Percentiles rank a stretch among this genome's conserved stretches.
These are phyloP conservation scores for Danio tinwini DNA, from an alignment of 2,797 vertebrate genomes.

Conservation along the genomic window DNA sequence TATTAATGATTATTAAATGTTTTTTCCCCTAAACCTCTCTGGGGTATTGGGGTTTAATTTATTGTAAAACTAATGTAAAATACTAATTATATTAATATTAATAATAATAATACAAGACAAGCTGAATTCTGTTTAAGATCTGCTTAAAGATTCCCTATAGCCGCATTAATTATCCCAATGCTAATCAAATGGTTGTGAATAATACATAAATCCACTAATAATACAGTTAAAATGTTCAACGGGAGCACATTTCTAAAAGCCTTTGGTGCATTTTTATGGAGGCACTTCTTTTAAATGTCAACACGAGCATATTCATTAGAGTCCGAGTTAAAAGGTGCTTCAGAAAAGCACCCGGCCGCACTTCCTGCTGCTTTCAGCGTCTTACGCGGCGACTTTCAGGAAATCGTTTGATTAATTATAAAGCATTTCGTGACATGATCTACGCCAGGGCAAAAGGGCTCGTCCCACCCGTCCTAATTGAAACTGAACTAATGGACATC, in stretches of 20 bases:
- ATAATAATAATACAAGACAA: too few species aligned
- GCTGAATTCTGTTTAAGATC: neutral
- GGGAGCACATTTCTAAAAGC: neutral
- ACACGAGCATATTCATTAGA: neutral
- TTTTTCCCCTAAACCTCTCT: too few species aligned
- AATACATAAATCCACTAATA: neutral
- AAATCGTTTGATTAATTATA: neutral
- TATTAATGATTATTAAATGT: too few species aligned
- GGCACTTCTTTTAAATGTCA: neutral
- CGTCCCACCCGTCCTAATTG: constrained; percentile 64
- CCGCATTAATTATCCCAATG: neutral
- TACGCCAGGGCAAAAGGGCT: constrained; percentile 47
- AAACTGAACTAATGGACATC: constrained; percentile 68
- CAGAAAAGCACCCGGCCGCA: neutral
- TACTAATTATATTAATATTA: too few species aligned
- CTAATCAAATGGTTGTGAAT: neutral
- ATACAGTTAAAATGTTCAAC: neutral
- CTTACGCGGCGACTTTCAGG: constrained; percentile 12
- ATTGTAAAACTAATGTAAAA: too few species aligned
- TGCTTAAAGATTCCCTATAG: neutral
- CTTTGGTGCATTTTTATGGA: neutral
- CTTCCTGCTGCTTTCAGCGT: neutral
- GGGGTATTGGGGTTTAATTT: too few species aligned
- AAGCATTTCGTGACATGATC: neutral
- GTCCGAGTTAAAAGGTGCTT: neutral